Evolutionary conservation across 2,888 invertebrate genomes (phyloP).

Genomic region (Cyclophora punctaria): DNA sequence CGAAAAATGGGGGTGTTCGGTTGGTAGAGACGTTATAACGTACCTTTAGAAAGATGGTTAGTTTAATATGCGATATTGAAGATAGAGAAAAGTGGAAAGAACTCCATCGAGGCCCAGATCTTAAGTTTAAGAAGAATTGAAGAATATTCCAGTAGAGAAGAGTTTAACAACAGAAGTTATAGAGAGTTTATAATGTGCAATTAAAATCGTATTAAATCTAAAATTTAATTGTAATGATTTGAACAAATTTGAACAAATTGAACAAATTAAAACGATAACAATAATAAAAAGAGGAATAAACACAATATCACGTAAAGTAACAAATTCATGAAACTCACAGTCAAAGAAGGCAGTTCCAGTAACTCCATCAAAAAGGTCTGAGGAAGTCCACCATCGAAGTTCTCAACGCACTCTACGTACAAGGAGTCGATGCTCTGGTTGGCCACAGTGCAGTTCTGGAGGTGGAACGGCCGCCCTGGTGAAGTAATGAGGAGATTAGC

Average conservation of each 20-base stretch:
- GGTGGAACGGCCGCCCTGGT: conserved; percentile 89
- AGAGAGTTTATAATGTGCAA: too few relatives aligned
- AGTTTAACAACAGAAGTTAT: too few relatives aligned
- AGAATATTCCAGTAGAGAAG: too few relatives aligned
- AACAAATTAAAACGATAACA: too few relatives aligned
- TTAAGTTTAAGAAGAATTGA: neutral
- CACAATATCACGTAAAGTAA: too few relatives aligned
- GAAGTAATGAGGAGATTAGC: conserved; percentile 1
- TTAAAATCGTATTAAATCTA: too few relatives aligned
- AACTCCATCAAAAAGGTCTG: conserved; percentile 90
- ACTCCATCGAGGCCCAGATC: too few relatives aligned
- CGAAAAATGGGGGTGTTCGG: conserved; percentile 79
- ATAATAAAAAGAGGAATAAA: too few relatives aligned
- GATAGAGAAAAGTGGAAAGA: too few relatives aligned
- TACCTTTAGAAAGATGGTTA: conserved; percentile 45
- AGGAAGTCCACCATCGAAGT: conserved; percentile 90
- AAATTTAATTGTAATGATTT: too few relatives aligned
- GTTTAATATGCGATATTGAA: too few relatives aligned
- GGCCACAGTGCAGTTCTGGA: conserved; percentile 90
- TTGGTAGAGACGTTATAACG: conserved; percentile 78
- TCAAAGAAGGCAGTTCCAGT: conserved; percentile 80
- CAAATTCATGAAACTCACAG: conserved; percentile 32
- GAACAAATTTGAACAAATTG: too few relatives aligned
- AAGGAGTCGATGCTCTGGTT: conserved; percentile 90
- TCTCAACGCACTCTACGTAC: conserved; percentile 89